phyloP scores from a whole-genome alignment of 2,113 vertebrate species.

The Falco punctatus region DNA sequence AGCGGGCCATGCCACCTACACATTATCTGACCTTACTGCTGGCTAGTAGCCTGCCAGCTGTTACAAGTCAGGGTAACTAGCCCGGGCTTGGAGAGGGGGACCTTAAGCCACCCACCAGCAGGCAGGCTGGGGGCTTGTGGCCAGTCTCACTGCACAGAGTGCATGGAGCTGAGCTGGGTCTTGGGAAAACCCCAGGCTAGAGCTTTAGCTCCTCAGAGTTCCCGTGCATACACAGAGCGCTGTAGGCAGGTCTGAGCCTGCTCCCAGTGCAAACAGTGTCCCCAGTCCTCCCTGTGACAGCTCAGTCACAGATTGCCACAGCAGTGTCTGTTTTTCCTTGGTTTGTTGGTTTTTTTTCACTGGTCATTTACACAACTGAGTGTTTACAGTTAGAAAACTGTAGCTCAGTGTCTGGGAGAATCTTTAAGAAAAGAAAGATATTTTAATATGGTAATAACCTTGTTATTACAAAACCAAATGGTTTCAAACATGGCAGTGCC shows the following conservation, averaged over 20 bases:
- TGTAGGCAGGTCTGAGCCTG: background rate
- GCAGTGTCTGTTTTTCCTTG: too few species aligned
- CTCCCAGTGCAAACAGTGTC: background rate
- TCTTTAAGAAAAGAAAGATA: conserved; percentile 28
- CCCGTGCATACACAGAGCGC: accelerated
- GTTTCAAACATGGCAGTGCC: conserved; percentile 61
- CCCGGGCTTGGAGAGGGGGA: background rate
- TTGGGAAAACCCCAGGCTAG: background rate
- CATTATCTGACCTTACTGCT: background rate
- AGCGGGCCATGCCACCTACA: background rate
- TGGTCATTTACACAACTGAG: background rate
- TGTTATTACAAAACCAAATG: conserved; percentile 64
- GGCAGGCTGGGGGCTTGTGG: background rate
- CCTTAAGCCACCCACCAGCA: background rate
- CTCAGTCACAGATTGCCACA: background rate
- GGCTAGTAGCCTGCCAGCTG: background rate
- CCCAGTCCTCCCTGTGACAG: background rate
- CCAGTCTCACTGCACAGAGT: background rate
- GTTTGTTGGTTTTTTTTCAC: background rate
- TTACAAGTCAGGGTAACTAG: background rate
- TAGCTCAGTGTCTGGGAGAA: background rate
- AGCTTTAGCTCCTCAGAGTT: background rate
- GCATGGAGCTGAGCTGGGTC: background rate
- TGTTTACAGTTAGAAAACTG: background rate
- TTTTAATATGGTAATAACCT: conserved; percentile 48